Conservation (phyloP, 2,113 vertebrate genomes). For the Platichthys stellatus region DNA sequence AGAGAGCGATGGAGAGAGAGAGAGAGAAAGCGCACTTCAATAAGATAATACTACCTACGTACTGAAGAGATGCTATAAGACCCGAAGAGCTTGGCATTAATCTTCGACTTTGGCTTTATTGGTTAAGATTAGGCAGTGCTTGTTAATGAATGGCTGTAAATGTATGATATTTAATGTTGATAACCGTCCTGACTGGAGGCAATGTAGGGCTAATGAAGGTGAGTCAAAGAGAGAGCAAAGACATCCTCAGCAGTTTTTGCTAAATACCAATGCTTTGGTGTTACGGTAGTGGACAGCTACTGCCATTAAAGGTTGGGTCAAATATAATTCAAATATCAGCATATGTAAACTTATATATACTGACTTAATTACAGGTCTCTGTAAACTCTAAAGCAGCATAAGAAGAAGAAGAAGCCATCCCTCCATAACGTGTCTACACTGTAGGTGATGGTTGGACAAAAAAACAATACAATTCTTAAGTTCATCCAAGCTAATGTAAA, state of each 20-base stretch:
- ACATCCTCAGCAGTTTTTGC: background rate
- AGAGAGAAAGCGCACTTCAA: conserved; percentile 44
- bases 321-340: no score
- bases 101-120: conserved; percentile 25
- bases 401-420: background rate
- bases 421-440: background rate
- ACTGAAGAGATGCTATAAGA: conserved; percentile 47
- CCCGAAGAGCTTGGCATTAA: conserved; percentile 50
- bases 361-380: no score
- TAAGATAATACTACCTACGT: conserved; percentile 66
- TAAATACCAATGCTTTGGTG: background rate
- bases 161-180: conserved; percentile 34
- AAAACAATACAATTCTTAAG: background rate
- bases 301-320: no score
- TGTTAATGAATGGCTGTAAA: conserved; percentile 9
- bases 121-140: conserved; percentile 37
- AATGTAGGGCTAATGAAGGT: conserved; percentile 1
- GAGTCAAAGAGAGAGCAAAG: background rate
- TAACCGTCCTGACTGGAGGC: conserved; percentile 15
- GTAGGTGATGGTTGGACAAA: background rate
- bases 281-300: background rate
- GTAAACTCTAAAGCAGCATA: no score
- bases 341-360: no score
- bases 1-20: background rate
- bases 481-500: background rate